phyloP scores from a whole-genome alignment of 2,888 invertebrate genomes.

The Agrochola lychnidis region DNA sequence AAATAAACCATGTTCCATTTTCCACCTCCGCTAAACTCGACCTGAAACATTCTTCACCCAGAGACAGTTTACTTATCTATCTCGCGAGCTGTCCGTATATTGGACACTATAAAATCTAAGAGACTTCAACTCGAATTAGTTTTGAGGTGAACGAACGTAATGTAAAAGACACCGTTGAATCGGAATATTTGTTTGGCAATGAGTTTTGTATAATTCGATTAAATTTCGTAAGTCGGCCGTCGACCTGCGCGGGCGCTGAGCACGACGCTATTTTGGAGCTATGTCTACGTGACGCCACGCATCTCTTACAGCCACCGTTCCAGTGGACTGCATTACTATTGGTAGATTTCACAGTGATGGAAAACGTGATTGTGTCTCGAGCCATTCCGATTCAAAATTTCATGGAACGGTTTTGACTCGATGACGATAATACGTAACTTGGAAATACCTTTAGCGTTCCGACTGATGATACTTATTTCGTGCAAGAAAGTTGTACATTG shows the following conservation, averaged over 20 bases:
- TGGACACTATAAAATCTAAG: constrained; percentile 66
- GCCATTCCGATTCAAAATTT: constrained; percentile 78
- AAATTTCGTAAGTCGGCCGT: constrained; percentile 81
- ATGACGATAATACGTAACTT: constrained; percentile 63
- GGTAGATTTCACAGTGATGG: constrained; percentile 83
- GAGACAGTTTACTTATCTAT: constrained; percentile 71
- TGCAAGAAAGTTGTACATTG: constrained; percentile 15
- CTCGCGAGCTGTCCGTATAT: constrained; percentile 68
- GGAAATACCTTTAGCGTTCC: constrained; percentile 35
- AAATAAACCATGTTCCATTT: constrained; percentile 84
- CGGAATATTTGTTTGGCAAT: constrained; percentile 75
- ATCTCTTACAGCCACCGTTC: constrained; percentile 81
- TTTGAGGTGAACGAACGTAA: constrained; percentile 71
- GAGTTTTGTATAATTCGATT: constrained; percentile 82
- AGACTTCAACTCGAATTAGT: constrained; percentile 48
- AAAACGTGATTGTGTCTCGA: constrained; percentile 85
- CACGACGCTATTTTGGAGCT: constrained; percentile 80
- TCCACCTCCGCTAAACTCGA: constrained; percentile 77
- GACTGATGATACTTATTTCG: constrained; percentile 23
- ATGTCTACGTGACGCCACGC: constrained; percentile 86
- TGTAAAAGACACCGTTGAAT: constrained; percentile 70
- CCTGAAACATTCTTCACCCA: constrained; percentile 72
- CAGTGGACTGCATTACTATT: constrained; percentile 81
- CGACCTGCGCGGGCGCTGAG: constrained; percentile 77
- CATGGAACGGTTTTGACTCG: constrained; percentile 75